These are phyloP conservation scores for Operophtera brumata DNA, from an alignment of 2,888 invertebrate species.

Conservation along the genomic window DNA sequence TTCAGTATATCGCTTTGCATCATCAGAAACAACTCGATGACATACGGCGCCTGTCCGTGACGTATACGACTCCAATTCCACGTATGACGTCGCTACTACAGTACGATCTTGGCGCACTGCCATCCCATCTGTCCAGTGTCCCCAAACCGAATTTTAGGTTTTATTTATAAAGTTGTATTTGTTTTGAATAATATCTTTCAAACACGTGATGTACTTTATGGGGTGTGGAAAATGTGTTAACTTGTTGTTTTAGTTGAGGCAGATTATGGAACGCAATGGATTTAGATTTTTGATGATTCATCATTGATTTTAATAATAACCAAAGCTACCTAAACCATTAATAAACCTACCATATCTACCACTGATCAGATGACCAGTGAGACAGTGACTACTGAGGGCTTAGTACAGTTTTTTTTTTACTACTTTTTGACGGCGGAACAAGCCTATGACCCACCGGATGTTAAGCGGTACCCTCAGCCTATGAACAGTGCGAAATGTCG, in stretches of 20 bases:
- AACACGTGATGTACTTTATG: constrained; percentile 51
- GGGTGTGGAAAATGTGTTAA: constrained; percentile 20
- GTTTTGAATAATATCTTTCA: constrained; percentile 66
- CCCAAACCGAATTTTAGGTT: constrained; percentile 54
- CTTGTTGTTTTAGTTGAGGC: constrained; percentile 15
- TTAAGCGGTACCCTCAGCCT: too few species aligned
- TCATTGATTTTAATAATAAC: constrained; percentile 1
- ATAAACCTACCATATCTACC: too few species aligned
- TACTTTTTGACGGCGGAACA: too few species aligned
- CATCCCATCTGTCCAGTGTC: constrained; percentile 65
- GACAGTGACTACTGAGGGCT: too few species aligned
- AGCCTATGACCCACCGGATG: too few species aligned
- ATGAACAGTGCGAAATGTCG: too few species aligned
- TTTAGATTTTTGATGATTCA: constrained; percentile 3
- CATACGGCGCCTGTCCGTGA: constrained; percentile 34
- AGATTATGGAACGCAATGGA: constrained; percentile 3
- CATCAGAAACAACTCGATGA: constrained; percentile 13
- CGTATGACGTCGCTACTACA: constrained; percentile 32
- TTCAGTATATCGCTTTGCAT: background rate
- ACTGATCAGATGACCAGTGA: too few species aligned
- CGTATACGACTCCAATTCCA: constrained; percentile 23
- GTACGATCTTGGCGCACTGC: constrained; percentile 55
- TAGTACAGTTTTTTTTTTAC: too few species aligned
- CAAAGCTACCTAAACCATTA: too few species aligned
- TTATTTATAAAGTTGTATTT: constrained; percentile 74